Evolutionary conservation across 1,140 invertebrate species (phyloP).

Genomic region (Steinernema khuongi): DNA sequence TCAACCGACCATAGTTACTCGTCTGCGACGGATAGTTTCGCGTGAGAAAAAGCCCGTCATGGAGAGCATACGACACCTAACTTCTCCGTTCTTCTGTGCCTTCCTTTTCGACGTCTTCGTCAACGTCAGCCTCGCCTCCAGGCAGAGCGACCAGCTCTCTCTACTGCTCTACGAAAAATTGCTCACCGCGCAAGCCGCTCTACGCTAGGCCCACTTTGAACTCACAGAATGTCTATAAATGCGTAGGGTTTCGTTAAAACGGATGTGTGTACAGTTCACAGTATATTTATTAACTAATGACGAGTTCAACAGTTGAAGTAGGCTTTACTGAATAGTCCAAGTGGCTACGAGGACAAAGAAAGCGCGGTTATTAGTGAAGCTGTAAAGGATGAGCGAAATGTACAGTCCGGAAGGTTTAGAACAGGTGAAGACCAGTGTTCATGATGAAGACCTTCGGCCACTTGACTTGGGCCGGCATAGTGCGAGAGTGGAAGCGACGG

Average conservation of each 20-base stretch:
- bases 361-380: not conserved
- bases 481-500: slow-evolving; percentile 28
- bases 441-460: slow-evolving; percentile 28
- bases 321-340: not conserved
- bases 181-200: not conserved
- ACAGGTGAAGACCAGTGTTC: slow-evolving; percentile 32
- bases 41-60: not conserved
- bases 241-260: too few relatives aligned
- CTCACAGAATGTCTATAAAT: not conserved
- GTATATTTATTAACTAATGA: too few relatives aligned
- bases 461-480: slow-evolving; percentile 21
- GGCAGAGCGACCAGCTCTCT: not conserved
- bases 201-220: not conserved
- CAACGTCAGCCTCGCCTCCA: not conserved
- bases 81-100: not conserved
- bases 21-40: not conserved
- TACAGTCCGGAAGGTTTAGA: slow-evolving; percentile 22
- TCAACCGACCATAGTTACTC: not conserved
- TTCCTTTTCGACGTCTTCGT: not conserved
- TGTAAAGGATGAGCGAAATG: not conserved
- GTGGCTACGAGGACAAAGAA: not conserved
- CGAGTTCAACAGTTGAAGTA: not conserved
- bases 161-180: not conserved
- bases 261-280: too few relatives aligned
- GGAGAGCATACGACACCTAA: not conserved